Conservation (phyloP, 2,888 invertebrate species). For the Dasypolia templi region DNA sequence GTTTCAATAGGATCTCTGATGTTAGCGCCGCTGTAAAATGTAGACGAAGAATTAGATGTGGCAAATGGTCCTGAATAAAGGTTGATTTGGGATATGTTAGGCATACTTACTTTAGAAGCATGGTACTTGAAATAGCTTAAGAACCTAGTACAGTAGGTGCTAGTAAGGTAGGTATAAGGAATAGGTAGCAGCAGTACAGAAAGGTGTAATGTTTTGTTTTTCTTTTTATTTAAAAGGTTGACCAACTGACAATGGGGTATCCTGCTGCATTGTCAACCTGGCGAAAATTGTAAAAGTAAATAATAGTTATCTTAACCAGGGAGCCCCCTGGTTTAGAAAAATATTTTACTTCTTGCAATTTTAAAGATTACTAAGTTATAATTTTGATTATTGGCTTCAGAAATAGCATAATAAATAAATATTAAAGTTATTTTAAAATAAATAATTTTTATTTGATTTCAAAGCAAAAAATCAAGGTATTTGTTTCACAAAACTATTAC, state of each 20-base stretch:
- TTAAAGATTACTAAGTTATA: background rate
- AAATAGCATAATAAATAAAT: background rate
- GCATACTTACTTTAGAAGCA: background rate
- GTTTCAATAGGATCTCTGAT: constrained; percentile 77
- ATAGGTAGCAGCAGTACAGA: background rate
- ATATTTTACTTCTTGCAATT: background rate
- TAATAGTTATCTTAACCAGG: background rate
- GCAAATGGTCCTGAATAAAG: background rate
- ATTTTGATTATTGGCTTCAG: background rate
- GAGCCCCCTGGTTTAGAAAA: too few relatives aligned
- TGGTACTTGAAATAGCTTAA: background rate
- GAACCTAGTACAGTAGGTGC: background rate
- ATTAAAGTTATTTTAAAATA: background rate
- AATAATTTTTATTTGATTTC: background rate
- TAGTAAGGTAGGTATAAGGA: background rate
- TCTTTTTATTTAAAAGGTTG: background rate
- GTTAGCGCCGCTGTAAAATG: constrained; percentile 75
- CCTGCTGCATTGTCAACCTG: background rate
- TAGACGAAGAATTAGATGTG: background rate
- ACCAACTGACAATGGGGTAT: background rate
- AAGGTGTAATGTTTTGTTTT: background rate
- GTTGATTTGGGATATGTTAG: background rate
- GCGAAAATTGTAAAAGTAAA: background rate
- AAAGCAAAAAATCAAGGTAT: background rate
- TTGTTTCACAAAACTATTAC: constrained; percentile 25